These are phyloP conservation scores for Stenodera caucasica DNA, from an alignment of 2,888 invertebrate genomes.

Conservation along the genomic window DNA sequence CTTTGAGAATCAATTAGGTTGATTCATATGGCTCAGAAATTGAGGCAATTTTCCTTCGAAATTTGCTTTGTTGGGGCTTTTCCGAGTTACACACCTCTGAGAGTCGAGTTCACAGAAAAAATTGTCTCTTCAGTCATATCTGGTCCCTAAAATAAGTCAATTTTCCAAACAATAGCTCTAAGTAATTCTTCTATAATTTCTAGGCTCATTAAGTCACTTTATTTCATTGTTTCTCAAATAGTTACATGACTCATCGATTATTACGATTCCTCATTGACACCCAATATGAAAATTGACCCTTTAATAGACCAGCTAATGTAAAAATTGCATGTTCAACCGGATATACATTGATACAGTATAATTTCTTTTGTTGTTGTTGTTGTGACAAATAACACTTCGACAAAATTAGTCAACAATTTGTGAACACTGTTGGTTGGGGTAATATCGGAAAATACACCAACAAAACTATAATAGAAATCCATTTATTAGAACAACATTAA, in stretches of 20 bases:
- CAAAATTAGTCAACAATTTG: slow-evolving; percentile 30
- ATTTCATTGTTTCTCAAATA: not conserved
- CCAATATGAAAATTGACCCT: slow-evolving; percentile 37
- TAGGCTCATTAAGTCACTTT: not conserved
- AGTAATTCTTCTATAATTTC: not conserved
- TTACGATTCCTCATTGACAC: slow-evolving; percentile 37
- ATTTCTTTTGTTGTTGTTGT: not conserved
- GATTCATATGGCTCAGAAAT: too few species aligned
- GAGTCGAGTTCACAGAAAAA: too few species aligned
- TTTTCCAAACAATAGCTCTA: not conserved
- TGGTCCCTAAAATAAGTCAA: too few species aligned
- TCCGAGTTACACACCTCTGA: too few species aligned
- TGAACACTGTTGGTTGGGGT: slow-evolving; percentile 22
- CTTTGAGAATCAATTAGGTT: too few species aligned
- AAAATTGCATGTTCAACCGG: slow-evolving; percentile 43
- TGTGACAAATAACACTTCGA: slow-evolving; percentile 31
- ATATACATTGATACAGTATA: not conserved
- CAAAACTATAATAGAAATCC: too few species aligned
- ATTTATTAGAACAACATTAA: not conserved
- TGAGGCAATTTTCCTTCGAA: too few species aligned
- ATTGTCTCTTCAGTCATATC: too few species aligned
- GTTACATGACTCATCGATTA: not conserved
- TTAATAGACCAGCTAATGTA: slow-evolving; percentile 40
- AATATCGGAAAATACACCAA: slow-evolving; percentile 1
- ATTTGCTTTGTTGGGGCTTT: too few species aligned